Percentiles rank a stretch among this genome's conserved stretches.
Conservation (phyloP, 1,140 invertebrate genomes). For the Anastatus disparis region DNA sequence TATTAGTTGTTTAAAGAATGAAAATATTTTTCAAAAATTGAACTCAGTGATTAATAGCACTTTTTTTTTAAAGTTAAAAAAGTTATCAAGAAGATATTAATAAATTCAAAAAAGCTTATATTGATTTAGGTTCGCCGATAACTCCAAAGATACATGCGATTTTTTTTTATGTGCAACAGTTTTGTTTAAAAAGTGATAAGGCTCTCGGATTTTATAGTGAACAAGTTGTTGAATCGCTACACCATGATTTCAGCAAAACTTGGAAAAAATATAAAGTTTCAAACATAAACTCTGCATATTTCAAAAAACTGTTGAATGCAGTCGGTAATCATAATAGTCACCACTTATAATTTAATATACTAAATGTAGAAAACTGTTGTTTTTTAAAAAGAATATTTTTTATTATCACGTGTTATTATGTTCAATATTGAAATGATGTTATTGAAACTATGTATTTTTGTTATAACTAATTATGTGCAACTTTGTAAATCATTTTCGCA, state of each 20-base stretch:
- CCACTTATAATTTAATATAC: too few species aligned
- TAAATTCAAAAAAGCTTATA: constrained; percentile 2
- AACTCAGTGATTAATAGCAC: not conserved
- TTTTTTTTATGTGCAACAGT: constrained; percentile 11
- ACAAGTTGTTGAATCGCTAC: constrained; percentile 1
- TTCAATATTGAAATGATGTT: too few species aligned
- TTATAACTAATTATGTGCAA: too few species aligned
- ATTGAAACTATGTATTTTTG: too few species aligned
- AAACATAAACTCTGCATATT: not conserved
- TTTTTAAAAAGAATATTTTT: too few species aligned
- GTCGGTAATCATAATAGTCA: not conserved
- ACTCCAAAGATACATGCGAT: constrained; percentile 13
- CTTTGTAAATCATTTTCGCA: too few species aligned
- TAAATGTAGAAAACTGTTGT: too few species aligned
- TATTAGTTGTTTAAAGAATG: not conserved
- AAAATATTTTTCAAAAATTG: constrained; percentile 7
- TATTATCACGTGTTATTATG: too few species aligned
- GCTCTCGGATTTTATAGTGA: not conserved
- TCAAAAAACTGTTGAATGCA: not conserved
- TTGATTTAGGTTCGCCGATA: not conserved
- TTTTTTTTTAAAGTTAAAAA: constrained; percentile 1
- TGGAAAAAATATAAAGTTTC: not conserved
- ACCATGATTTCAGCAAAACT: constrained; percentile 7
- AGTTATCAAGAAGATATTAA: constrained; percentile 1
- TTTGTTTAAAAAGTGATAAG: not conserved